Conservation (phyloP, 2,797 vertebrate genomes). For the Intellagama lesueurii region DNA sequence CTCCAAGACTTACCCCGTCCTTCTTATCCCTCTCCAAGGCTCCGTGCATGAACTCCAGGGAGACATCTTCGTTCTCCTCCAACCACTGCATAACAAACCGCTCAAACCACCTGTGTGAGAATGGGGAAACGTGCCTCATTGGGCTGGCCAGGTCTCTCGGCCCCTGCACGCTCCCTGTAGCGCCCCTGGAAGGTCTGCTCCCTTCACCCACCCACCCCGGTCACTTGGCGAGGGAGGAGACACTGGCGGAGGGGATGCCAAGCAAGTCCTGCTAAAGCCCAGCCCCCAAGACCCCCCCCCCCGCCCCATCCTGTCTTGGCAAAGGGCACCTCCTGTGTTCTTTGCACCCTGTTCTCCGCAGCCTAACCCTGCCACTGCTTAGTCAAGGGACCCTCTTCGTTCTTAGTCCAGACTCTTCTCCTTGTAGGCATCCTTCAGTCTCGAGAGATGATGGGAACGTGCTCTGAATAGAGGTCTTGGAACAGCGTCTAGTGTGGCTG, state of each 20-base stretch:
- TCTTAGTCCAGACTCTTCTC: not conserved
- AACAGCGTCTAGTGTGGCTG: no score
- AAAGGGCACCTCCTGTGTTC: not conserved
- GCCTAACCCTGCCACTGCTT: not conserved
- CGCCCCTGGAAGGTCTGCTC: not conserved
- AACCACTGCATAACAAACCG: conserved; percentile 97
- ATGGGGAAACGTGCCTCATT: not conserved
- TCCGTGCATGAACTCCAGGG: conserved; percentile 95
- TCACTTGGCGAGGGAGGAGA: no score
- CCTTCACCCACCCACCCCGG: not conserved
- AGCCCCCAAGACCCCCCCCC: no score
- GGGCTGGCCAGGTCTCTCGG: accelerated
- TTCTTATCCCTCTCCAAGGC: conserved; percentile 98
- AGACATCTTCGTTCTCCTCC: conserved; percentile 97
- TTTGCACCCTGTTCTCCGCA: not conserved
- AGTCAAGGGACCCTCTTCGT: not conserved
- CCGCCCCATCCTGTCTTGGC: not conserved
- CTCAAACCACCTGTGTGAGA: conserved; percentile 90
- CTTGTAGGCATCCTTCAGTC: no score
- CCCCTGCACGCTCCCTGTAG: no score
- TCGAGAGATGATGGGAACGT: no score
- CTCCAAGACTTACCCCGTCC: conserved; percentile 88
- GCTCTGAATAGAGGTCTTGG: no score
- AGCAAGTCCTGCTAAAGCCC: not conserved
- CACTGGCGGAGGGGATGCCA: no score